Base-by-base conservation (phyloP, 2,888 invertebrate species). In the Syritta pipiens region DNA sequence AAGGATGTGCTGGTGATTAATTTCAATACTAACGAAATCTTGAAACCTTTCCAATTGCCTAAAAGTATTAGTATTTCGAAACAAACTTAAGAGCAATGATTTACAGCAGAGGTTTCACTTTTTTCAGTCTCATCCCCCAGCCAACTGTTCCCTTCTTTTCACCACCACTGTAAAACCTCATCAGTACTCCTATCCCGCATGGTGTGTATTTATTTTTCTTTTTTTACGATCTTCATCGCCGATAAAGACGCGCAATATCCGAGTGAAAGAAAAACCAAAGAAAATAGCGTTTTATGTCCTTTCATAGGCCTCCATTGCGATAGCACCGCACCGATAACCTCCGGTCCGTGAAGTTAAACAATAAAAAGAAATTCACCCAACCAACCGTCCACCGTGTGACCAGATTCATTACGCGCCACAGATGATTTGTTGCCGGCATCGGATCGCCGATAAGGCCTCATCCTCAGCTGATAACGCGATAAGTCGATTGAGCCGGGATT, bases 261-360 rank as follows among this genome's bases (percentile, higher is more conserved):
- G 10, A 48, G 5, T 19, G 19, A 55, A 55, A 48, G 24, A 37
- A 49, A 65, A 65, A 26, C 26, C 22, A 65, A n/a, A 65, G 62
- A 65, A 55, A 67, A 67, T 46, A 40, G 7, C 42, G 12, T 69
- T 49, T 48, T 20, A 60, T 59, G 59, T 69, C 68, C 59, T 59
- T 51, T 17, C 67, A 48, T 32, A 57, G 20, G 30, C 53, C 67
- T 30, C n/a, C 24, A 53, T 7, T 22, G 20, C 37, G 68, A 68
- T 59, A 59, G 49, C 42, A 19, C 42, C 40, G 17, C 68, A 42
- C 55, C 28, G 67, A 67, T 67, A 67, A 67, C 57, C 48, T n/a
- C 28, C 37, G 6, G 26, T 10, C 46, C 24, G 42, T 14, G 37
- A 48, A 37, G 51, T 12, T 17, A 37, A 37, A 40, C 28, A 57